These are phyloP conservation scores for Labrus mixtus DNA, from an alignment of 2,113 vertebrate species.

Conservation along the genomic window DNA sequence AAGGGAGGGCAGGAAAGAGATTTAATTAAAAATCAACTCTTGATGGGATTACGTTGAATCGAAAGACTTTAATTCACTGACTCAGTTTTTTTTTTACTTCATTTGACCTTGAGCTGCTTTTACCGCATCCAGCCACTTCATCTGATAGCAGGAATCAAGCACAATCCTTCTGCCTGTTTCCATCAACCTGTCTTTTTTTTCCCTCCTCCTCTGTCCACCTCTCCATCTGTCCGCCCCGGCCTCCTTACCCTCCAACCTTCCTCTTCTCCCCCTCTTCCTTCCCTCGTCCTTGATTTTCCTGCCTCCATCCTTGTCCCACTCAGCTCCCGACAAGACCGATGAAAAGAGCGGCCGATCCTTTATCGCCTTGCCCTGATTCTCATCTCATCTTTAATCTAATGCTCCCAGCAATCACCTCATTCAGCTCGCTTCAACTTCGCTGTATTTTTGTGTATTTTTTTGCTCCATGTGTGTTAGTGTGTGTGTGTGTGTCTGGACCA, in stretches of 20 bases:
- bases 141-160: constrained; percentile 39
- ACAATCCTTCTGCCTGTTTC: not conserved
- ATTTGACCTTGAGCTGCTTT: constrained; percentile 53
- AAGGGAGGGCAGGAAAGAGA: constrained; percentile 38
- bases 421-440: constrained; percentile 36
- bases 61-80: constrained; percentile 43
- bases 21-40: constrained; percentile 69
- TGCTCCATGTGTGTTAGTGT: constrained; percentile 9
- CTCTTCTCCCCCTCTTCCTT: constrained; percentile 6
- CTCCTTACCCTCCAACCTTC: constrained; percentile 1
- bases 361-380: constrained; percentile 53
- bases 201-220: constrained; percentile 26
- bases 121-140: constrained; percentile 32
- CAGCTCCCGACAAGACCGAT: constrained; percentile 52
- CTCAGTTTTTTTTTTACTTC: not conserved
- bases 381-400: constrained; percentile 68
- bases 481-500: constrained; percentile 14
- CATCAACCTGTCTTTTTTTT: not conserved
- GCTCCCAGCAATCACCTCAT: constrained; percentile 18
- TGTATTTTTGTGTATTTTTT: constrained; percentile 22
- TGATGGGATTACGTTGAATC: constrained; percentile 66
- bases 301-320: constrained; percentile 33
- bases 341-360: constrained; percentile 55
- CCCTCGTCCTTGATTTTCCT: constrained; percentile 13
- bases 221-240: constrained; percentile 30